phyloP scores from a whole-genome alignment of 2,113 vertebrate species.

The Strix aluco region DNA sequence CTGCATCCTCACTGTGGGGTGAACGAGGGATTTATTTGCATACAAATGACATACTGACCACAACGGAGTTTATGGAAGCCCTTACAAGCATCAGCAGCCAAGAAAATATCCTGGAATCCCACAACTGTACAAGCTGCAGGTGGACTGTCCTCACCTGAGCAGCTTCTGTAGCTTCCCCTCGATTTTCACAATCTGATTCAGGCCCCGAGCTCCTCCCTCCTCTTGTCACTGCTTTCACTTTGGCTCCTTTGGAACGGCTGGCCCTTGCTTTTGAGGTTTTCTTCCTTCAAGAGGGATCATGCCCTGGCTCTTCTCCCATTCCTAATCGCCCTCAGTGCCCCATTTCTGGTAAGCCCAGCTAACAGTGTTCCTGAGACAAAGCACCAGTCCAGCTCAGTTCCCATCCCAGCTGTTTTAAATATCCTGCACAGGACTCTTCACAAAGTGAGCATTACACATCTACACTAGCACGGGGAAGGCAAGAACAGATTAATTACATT shows the following conservation, averaged over 20 bases:
- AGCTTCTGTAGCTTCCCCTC: not conserved
- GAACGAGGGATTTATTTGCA: fast-evolving
- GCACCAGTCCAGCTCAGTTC: not conserved
- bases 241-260: fast-evolving
- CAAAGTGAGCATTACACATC: fast-evolving
- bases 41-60: too few relatives aligned
- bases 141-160: not conserved
- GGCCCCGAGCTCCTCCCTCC: not conserved
- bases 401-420: too few relatives aligned
- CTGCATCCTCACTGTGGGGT: fast-evolving
- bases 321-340: not conserved
- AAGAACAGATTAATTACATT: too few relatives aligned
- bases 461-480: not conserved
- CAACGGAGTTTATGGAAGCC: fast-evolving
- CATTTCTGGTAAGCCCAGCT: fast-evolving
- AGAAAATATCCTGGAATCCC: not conserved
- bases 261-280: not conserved
- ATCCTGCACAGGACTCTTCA: not conserved
- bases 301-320: not conserved
- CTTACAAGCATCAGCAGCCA: fast-evolving
- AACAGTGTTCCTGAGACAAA: not conserved
- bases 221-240: not conserved
- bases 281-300: not conserved
- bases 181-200: not conserved
- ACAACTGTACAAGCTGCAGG: not conserved